phyloP scores from a whole-genome alignment of 2,113 vertebrate species.

The Labrus mixtus region DNA sequence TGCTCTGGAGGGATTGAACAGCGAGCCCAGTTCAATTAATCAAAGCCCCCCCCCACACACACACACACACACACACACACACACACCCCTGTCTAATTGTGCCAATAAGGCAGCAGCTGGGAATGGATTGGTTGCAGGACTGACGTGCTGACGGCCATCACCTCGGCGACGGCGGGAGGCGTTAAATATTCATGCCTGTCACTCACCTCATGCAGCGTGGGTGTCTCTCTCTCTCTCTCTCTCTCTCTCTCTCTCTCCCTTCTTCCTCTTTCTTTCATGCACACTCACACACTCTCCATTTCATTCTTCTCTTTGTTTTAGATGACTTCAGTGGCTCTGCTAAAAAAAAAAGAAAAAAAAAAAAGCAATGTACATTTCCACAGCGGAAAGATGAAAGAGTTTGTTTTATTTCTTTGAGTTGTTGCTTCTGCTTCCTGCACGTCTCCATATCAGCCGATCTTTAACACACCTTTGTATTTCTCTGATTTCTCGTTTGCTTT shows the following conservation, averaged over 20 bases:
- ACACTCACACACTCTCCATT: conserved; percentile 11
- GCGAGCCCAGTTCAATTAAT: conserved; percentile 69
- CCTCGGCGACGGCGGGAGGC: conserved; percentile 65
- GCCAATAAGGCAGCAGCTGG: conserved; percentile 74
- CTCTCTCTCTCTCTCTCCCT: not conserved
- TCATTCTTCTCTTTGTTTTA: conserved; percentile 47
- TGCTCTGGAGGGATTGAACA: conserved; percentile 46
- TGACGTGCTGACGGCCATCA: conserved; percentile 70
- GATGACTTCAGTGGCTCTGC: conserved; percentile 37
- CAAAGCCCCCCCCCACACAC: conserved; percentile 32
- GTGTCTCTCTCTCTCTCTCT: conserved; percentile 22
- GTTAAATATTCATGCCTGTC: conserved; percentile 83
- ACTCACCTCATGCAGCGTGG: conserved; percentile 67
- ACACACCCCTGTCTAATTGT: conserved; percentile 72
- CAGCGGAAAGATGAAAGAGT: not conserved
- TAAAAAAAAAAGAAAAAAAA: conserved; percentile 15
- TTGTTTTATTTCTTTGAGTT: not conserved
- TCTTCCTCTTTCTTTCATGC: not conserved
- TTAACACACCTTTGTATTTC: conserved; percentile 21
- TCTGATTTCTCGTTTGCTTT: conserved; percentile 27
- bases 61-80: too few species aligned
- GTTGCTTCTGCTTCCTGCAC: conserved; percentile 3
- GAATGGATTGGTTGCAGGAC: conserved; percentile 63
- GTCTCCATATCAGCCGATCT: conserved; percentile 34
- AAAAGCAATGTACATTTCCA: conserved; percentile 42